These are phyloP conservation scores for Lepidurus arcticus DNA, from an alignment of 1,140 invertebrate genomes.

Conservation along the genomic window DNA sequence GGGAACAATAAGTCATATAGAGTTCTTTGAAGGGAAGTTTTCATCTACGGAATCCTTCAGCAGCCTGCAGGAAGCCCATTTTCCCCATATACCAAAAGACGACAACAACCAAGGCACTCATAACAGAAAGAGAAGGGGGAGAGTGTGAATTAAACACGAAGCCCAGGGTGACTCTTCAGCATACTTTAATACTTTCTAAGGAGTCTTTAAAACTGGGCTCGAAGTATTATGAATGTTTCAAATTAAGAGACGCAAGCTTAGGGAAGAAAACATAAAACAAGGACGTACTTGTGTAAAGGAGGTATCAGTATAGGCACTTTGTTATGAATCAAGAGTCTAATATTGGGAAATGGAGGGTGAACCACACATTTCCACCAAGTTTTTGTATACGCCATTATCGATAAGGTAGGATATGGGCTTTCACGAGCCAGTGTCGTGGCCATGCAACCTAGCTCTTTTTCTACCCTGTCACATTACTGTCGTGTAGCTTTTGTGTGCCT, in stretches of 20 bases:
- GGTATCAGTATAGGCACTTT: neutral
- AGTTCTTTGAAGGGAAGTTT: neutral
- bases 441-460: neutral
- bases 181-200: constrained; percentile 6
- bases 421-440: neutral
- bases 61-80: neutral
- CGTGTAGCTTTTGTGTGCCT: neutral
- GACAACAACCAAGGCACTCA: neutral
- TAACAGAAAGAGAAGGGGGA: neutral
- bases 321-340: no score
- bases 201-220: neutral
- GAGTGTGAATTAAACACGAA: neutral
- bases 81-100: neutral
- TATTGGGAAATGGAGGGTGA: no score
- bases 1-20: constrained; percentile 8
- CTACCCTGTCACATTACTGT: neutral
- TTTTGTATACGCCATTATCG: no score
- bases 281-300: neutral
- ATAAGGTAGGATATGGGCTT: neutral
- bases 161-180: neutral
- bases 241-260: neutral
- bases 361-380: no score
- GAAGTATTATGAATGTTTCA: neutral
- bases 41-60: constrained; percentile 5
- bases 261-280: neutral